These are phyloP conservation scores for Dexiosoma caninum DNA, from an alignment of 2,888 invertebrate species.

Conservation along the genomic window DNA sequence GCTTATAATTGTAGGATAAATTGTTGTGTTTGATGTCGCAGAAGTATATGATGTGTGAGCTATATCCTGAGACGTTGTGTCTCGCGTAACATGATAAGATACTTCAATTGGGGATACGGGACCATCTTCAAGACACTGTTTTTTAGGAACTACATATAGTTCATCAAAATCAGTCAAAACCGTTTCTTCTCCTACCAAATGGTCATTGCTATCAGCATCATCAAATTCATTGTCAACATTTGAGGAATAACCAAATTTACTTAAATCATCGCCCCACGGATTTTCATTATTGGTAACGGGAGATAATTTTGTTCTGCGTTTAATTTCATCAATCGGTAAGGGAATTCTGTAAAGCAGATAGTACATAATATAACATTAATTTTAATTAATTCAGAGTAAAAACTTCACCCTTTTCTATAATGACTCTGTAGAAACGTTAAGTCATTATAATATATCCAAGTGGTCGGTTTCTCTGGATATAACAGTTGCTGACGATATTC, in stretches of 20 bases:
- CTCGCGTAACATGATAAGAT: conserved; percentile 43
- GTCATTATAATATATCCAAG: conserved; percentile 71
- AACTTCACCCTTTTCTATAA: conserved; percentile 69
- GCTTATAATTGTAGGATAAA: not conserved
- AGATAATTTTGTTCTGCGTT: conserved; percentile 35
- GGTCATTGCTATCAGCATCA: conserved; percentile 62
- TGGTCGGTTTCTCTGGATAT: conserved; percentile 66
- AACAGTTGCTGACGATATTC: conserved; percentile 71
- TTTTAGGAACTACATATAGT: conserved; percentile 49
- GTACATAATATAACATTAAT: not conserved
- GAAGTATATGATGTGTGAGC: not conserved
- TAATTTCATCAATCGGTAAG: conserved; percentile 57
- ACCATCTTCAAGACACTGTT: conserved; percentile 19
- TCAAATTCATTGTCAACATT: conserved; percentile 27
- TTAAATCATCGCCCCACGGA: conserved; percentile 71
- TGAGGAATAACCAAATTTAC: conserved; percentile 65
- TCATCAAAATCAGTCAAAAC: conserved; percentile 53
- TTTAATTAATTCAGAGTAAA: not conserved
- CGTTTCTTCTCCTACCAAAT: conserved; percentile 65
- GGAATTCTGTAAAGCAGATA: conserved; percentile 55
- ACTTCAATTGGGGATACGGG: conserved; percentile 27
- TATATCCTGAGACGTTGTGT: not conserved
- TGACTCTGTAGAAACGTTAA: conserved; percentile 70
- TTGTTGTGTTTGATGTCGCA: conserved; percentile 14
- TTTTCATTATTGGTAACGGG: conserved; percentile 64